Base-by-base conservation (phyloP, 2,113 vertebrate genomes). In the Percopsis transmontana region DNA sequence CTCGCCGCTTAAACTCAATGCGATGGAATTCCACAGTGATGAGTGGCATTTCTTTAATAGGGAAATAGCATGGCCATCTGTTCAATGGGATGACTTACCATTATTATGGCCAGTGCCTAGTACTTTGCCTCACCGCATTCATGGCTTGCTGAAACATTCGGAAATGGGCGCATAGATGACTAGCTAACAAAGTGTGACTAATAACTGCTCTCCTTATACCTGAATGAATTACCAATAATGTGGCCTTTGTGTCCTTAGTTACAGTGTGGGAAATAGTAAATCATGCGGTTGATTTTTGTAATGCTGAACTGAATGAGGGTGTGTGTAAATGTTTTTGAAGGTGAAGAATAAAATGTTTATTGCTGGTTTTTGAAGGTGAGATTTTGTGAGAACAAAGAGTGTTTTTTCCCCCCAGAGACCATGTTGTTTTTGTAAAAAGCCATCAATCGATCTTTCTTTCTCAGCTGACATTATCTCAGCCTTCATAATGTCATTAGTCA, bases 11-110 rank as follows among this genome's bases (percentile, higher is more conserved):
- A 65, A 64, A 83, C 15, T 72, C 59, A 23, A 44, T 53, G 42
- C 55, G 65, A 11, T 62, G 47, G 54, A 27, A 85, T 84, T 70
- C 76, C 74, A 61, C 11, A n/a, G 52, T 23, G 1, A 1, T 87
- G 81, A 87, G 64, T 76, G 33, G 18, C 18, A 47, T 78, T 83
- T 83, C 76, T 78, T 74, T 41, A 21, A 64, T 69, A 38, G 55
- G 55, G 51, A 40, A 77, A 60, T 47, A 42, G 23, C 16, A 7
- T 85, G 82, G 84, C 44, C 16, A 7, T 8, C 53, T 61, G 15
- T 23, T 38, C 15, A 41, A 66, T 65, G 58, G 66, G 62, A 78
- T 76, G 76, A 81, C 53, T 77, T 71, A 70, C 64, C 20, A 51
- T 20, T 27, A 55, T 16, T 12, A 21, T 40, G 73, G 66, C 39